These are phyloP conservation scores for Zapus hudsonius DNA, from an alignment of 2,113 vertebrate genomes.

Conservation along the genomic window DNA sequence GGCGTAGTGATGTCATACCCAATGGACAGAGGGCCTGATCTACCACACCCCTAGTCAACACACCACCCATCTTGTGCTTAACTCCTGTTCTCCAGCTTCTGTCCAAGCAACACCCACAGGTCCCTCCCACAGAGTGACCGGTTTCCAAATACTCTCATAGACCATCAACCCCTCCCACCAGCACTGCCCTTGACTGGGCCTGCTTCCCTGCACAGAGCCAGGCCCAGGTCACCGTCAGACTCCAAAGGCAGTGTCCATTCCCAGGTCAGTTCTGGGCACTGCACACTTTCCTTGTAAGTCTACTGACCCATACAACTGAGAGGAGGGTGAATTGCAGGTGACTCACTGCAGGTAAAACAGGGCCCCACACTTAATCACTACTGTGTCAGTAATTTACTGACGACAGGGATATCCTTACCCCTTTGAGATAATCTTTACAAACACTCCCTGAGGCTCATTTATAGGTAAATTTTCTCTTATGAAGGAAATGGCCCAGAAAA, in stretches of 20 bases:
- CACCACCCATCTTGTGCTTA: background rate
- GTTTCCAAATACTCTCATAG: background rate
- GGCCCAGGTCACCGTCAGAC: background rate
- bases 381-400: conserved; percentile 21
- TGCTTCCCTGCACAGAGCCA: background rate
- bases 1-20: background rate
- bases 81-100: background rate
- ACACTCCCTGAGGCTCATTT: conserved; percentile 35
- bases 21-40: background rate
- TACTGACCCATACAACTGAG: background rate
- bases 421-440: conserved; percentile 50
- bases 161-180: background rate
- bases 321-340: conserved; percentile 42
- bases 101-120: background rate
- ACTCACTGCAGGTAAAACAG: background rate
- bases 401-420: conserved; percentile 31
- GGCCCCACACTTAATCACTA: background rate
- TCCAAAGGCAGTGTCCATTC: background rate
- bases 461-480: conserved; percentile 66
- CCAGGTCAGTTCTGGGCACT: background rate
- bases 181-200: background rate
- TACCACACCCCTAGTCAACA: background rate
- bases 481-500: conserved; percentile 68
- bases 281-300: background rate
- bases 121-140: background rate